phyloP scores from a whole-genome alignment of 2,113 vertebrate genomes.

The Lates calcarifer region DNA sequence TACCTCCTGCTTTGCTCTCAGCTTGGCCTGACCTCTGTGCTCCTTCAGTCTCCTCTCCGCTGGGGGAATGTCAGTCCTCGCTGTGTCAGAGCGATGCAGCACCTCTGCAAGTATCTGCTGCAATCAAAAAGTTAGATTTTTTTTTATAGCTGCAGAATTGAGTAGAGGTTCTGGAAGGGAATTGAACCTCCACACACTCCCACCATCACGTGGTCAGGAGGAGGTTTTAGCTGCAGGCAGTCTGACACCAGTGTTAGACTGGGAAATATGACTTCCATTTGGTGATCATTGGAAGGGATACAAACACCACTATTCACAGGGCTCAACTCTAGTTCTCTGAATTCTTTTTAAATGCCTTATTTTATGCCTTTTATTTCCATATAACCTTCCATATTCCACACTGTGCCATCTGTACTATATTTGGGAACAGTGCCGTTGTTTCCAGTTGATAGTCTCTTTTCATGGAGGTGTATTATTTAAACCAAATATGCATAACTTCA shows the following conservation, averaged over 20 bases:
- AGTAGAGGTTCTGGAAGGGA: conserved; percentile 85
- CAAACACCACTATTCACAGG: neutral
- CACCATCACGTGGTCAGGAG: conserved; percentile 90
- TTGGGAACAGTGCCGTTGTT: neutral
- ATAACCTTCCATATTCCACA: too few relatives aligned
- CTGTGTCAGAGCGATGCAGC: conserved; percentile 49
- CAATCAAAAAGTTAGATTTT: conserved; percentile 71
- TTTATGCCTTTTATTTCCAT: neutral
- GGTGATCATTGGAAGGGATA: conserved; percentile 10
- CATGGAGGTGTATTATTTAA: neutral
- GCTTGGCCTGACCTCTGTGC: conserved; percentile 65
- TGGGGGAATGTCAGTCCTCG: conserved; percentile 51
- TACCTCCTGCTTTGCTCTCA: conserved; percentile 59
- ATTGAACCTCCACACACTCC: conserved; percentile 89
- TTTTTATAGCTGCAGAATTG: conserved; percentile 81
- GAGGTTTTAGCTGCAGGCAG: conserved; percentile 75
- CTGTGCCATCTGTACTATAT: too few relatives aligned
- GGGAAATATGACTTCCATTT: conserved; percentile 52
- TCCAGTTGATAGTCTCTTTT: neutral
- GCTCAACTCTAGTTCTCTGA: neutral
- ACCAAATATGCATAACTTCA: neutral
- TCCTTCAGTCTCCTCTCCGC: conserved; percentile 58
- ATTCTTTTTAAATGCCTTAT: neutral
- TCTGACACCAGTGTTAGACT: conserved; percentile 33
- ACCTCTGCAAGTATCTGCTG: conserved; percentile 67